A percentile compares a stretch with the other conserved stretches of the same genome.
Conservation (phyloP, 1,140 invertebrate genomes). For the Oryzaephilus surinamensis region DNA sequence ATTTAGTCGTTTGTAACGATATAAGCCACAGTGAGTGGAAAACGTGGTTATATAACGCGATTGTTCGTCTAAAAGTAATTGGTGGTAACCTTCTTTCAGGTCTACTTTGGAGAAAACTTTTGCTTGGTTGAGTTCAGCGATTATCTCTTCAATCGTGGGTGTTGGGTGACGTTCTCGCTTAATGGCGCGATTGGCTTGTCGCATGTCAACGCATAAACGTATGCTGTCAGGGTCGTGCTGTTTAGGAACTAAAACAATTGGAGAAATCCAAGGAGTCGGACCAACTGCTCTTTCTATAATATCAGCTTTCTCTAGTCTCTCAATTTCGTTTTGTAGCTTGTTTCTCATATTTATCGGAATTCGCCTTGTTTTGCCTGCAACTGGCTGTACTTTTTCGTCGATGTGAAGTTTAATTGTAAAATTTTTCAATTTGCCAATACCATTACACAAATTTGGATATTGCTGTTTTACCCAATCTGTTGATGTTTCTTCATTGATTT, state of each 20-base stretch:
- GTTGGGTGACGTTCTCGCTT: slow-evolving; percentile 28
- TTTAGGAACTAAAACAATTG: slow-evolving; percentile 28
- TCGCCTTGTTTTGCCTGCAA: slow-evolving; percentile 4
- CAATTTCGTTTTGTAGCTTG: slow-evolving; percentile 6
- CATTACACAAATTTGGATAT: background rate
- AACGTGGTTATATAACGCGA: no score
- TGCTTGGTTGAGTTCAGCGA: slow-evolving; percentile 26
- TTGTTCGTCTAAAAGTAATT: no score
- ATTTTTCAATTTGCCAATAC: slow-evolving; percentile 1
- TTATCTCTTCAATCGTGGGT: slow-evolving; percentile 28
- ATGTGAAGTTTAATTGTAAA: slow-evolving; percentile 2
- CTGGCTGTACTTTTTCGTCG: background rate
- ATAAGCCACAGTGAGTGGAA: no score
- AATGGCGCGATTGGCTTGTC: slow-evolving; percentile 31
- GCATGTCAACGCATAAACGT: slow-evolving; percentile 34
- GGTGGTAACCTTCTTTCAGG: no score
- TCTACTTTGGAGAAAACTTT: no score
- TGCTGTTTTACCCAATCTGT: background rate
- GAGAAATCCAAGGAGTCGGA: slow-evolving; percentile 31
- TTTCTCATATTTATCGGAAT: slow-evolving; percentile 4
- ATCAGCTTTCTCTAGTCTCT: slow-evolving; percentile 7
- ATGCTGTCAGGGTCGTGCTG: slow-evolving; percentile 19
- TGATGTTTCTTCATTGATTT: no score
- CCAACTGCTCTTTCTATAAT: slow-evolving; percentile 21
- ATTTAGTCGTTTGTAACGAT: slow-evolving; percentile 28